Evolutionary conservation across 2,113 vertebrate species (phyloP).

Genomic region (Stigmatopora nigra): DNA sequence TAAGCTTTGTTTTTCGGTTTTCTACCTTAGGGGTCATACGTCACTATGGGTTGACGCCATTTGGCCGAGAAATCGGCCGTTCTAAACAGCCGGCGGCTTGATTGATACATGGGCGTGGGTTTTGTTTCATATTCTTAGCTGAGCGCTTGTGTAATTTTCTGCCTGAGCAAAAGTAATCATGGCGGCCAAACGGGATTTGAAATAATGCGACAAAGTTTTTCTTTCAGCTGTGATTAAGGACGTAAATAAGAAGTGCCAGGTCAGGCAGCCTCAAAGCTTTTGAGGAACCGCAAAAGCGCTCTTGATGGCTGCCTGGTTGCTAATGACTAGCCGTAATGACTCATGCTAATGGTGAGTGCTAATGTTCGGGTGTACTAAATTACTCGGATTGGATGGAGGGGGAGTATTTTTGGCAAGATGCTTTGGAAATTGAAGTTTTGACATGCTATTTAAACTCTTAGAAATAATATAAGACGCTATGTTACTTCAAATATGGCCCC

Average conservation of each 20-base stretch:
- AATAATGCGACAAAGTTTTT: conserved; percentile 21
- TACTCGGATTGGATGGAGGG: neutral
- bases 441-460: neutral
- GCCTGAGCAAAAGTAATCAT: conserved; percentile 39
- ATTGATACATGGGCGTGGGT: too few relatives aligned
- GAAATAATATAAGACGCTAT: too few relatives aligned
- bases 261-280: neutral
- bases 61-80: too few relatives aligned
- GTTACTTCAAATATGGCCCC: too few relatives aligned
- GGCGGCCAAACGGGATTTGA: conserved; percentile 5
- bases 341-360: neutral
- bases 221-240: conserved; percentile 15
- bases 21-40: conserved; percentile 3
- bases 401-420: too few relatives aligned
- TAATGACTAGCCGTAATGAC: conserved; percentile 10
- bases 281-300: conserved; percentile 1
- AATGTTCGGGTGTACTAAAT: conserved; percentile 6
- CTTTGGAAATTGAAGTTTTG: neutral
- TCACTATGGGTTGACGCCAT: too few relatives aligned
- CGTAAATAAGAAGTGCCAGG: conserved; percentile 5
- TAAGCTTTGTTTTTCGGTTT: conserved; percentile 54
- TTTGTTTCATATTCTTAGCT: neutral
- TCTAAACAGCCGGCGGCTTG: too few relatives aligned
- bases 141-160: conserved; percentile 35
- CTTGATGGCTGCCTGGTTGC: neutral